Percentiles rank a stretch among this genome's conserved stretches.
Conservation (phyloP, 1,140 invertebrate genomes). For the Zaprionus vittiger region DNA sequence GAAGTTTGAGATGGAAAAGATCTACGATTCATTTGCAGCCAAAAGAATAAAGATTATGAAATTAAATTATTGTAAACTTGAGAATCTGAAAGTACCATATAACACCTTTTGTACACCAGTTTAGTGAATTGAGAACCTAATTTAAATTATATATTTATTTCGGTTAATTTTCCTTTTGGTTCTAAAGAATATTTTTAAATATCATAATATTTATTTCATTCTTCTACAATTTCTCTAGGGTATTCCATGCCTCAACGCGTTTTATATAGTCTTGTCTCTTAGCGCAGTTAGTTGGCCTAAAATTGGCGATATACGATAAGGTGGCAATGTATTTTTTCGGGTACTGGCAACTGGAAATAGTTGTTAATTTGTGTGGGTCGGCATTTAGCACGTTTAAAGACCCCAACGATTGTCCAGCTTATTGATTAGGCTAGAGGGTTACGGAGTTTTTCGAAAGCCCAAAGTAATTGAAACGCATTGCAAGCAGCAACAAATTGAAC, state of each 20-base stretch:
- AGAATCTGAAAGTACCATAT: no score
- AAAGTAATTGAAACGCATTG: slow-evolving; percentile 8
- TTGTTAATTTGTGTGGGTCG: slow-evolving; percentile 47
- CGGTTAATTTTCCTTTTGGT: neutral
- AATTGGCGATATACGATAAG: slow-evolving; percentile 18
- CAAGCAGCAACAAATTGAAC: slow-evolving; percentile 1
- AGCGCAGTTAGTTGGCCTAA: neutral
- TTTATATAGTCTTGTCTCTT: neutral
- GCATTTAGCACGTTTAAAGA: slow-evolving; percentile 40
- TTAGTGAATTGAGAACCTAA: no score
- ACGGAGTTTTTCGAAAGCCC: neutral
- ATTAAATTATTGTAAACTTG: no score
- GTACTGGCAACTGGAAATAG: slow-evolving; percentile 3
- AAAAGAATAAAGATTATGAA: no score
- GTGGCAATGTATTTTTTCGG: slow-evolving; percentile 1
- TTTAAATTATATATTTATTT: neutral
- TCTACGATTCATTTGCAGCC: no score
- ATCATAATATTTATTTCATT: neutral
- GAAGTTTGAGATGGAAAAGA: no score
- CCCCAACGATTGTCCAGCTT: slow-evolving; percentile 29
- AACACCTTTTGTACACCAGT: neutral
- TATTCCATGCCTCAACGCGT: neutral
- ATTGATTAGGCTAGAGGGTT: neutral
- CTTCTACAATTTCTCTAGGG: neutral
- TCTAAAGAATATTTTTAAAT: neutral